A percentile compares a stretch with the other conserved stretches of the same genome.
Conservation (phyloP, 2,888 invertebrate genomes). For the Mythimna lalbum region DNA sequence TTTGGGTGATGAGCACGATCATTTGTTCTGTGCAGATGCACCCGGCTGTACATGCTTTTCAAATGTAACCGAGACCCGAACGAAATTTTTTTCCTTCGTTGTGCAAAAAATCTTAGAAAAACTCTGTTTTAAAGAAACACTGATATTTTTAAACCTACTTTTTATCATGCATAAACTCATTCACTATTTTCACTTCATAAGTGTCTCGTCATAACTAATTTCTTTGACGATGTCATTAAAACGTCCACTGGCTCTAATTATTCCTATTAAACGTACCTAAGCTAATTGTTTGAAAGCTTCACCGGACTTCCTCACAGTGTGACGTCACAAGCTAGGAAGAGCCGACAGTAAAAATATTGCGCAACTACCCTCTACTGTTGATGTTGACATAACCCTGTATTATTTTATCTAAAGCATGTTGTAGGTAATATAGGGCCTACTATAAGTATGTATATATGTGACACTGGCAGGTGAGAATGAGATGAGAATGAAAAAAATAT, state of each 20-base stretch:
- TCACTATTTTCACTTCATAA: not conserved
- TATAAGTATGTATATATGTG: not conserved
- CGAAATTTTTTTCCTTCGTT: too few relatives aligned
- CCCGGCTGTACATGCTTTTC: too few relatives aligned
- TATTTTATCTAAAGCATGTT: conserved; percentile 9
- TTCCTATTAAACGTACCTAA: conserved; percentile 13
- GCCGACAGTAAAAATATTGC: conserved; percentile 34
- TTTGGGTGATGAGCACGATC: too few relatives aligned
- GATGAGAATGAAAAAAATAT: not conserved
- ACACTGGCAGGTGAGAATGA: not conserved
- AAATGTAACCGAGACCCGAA: too few relatives aligned
- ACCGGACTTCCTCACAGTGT: conserved; percentile 45
- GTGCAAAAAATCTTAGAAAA: too few relatives aligned
- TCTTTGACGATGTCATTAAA: not conserved
- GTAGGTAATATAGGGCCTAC: not conserved
- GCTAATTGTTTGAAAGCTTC: conserved; percentile 24
- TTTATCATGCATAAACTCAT: too few relatives aligned
- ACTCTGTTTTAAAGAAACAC: too few relatives aligned
- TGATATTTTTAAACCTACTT: not conserved
- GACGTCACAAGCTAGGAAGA: conserved; percentile 32
- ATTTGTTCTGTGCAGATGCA: too few relatives aligned
- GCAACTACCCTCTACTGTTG: conserved; percentile 13
- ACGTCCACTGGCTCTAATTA: not conserved
- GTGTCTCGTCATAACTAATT: not conserved
- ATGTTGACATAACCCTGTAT: conserved; percentile 32